These are phyloP conservation scores for Hucho hucho DNA, from an alignment of 2,113 vertebrate species.

Conservation along the genomic window DNA sequence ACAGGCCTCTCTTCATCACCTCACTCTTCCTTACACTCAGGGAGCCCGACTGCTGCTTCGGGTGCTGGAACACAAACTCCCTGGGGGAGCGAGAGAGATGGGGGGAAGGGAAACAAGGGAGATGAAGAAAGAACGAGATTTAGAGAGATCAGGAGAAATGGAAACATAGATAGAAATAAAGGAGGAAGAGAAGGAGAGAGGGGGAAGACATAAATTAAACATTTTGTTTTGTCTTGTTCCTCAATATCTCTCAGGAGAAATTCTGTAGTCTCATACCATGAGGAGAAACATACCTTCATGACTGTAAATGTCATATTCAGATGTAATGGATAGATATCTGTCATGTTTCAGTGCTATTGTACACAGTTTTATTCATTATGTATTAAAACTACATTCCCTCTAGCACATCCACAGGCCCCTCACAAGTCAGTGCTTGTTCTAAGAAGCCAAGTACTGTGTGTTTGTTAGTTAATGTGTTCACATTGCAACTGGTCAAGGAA, in stretches of 20 bases:
- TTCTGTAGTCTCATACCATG: not conserved
- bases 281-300: too few relatives aligned
- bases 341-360: too few relatives aligned
- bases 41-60: slow-evolving; percentile 67
- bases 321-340: too few relatives aligned
- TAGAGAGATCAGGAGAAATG: not conserved
- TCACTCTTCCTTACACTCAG: slow-evolving; percentile 73
- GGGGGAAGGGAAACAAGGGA: not conserved
- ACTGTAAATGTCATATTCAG: too few relatives aligned
- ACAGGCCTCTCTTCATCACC: slow-evolving; percentile 75
- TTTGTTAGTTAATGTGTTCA: too few relatives aligned
- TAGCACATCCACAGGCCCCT: not conserved
- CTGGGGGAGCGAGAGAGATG: slow-evolving; percentile 41
- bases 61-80: slow-evolving; percentile 77
- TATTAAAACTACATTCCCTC: not conserved
- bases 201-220: not conserved
- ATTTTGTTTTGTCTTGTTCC: not conserved
- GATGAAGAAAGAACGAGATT: not conserved
- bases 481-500: not conserved
- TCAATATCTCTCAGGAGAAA: not conserved
- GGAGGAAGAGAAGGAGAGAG: slow-evolving; percentile 7
- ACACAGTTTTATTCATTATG: not conserved
- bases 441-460: too few relatives aligned
- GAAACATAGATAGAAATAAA: slow-evolving; percentile 13
- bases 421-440: not conserved